These are phyloP conservation scores for Gymnoscelis rufifasciata DNA, from an alignment of 2,888 invertebrate genomes.

Conservation along the genomic window DNA sequence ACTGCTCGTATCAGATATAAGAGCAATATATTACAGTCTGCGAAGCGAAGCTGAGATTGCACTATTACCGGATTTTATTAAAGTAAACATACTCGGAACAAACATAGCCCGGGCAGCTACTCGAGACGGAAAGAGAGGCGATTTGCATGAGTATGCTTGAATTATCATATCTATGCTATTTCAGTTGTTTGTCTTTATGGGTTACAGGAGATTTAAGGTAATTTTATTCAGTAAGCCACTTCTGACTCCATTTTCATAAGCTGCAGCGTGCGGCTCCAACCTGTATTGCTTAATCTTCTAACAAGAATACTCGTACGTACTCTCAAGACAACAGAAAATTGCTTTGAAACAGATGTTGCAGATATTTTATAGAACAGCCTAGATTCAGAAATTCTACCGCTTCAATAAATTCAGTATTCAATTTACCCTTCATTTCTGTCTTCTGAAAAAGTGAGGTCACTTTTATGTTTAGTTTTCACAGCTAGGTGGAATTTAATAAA, in stretches of 20 bases:
- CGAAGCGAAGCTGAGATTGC: slow-evolving; percentile 57
- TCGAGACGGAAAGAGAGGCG: slow-evolving; percentile 16
- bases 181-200: slow-evolving; percentile 23
- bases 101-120: slow-evolving; percentile 11
- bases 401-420: neutral
- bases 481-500: neutral
- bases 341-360: too few species aligned
- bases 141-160: slow-evolving; percentile 35
- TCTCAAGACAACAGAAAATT: too few species aligned
- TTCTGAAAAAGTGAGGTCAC: neutral
- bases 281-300: too few species aligned
- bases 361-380: neutral
- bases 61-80: slow-evolving; percentile 52
- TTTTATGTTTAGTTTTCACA: neutral
- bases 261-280: neutral
- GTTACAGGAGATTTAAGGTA: slow-evolving; percentile 3
- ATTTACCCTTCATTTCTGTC: neutral
- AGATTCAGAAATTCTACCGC: too few species aligned
- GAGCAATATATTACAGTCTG: slow-evolving; percentile 63
- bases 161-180: slow-evolving; percentile 34
- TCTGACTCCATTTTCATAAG: neutral
- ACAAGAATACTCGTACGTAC: too few species aligned
- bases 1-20: slow-evolving; percentile 53
- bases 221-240: slow-evolving; percentile 3
- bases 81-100: slow-evolving; percentile 37